A percentile compares a stretch with the other conserved stretches of the same genome.
Conservation (phyloP, 2,797 vertebrate species). For the Champsocephalus esox region DNA sequence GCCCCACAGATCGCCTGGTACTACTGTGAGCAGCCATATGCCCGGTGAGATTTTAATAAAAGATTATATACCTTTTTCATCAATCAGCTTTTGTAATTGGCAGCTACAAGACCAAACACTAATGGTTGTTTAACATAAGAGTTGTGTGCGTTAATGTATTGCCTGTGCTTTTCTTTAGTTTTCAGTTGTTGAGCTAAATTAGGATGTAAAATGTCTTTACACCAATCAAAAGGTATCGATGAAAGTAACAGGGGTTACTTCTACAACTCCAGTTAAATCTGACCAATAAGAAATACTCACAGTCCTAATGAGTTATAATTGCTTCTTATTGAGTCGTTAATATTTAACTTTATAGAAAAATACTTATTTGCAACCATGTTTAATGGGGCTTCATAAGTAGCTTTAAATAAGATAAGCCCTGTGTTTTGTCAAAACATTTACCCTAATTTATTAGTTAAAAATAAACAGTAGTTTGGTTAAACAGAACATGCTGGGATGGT, state of each 20-base stretch:
- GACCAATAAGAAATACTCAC: background rate
- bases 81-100: too few relatives aligned
- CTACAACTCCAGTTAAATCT: background rate
- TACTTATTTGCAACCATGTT: background rate
- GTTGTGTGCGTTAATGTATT: background rate
- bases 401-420: background rate
- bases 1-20: slow-evolving; percentile 95
- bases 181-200: background rate
- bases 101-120: too few relatives aligned
- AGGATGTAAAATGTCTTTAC: background rate
- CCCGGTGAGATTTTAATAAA: slow-evolving; percentile 85
- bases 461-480: background rate
- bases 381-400: background rate
- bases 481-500: background rate
- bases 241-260: background rate
- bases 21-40: slow-evolving; percentile 91
- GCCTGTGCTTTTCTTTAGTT: background rate
- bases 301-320: background rate
- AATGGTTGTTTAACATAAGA: background rate
- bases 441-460: background rate
- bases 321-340: background rate
- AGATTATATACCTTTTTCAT: background rate
- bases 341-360: background rate
- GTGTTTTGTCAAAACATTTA: too few relatives aligned
- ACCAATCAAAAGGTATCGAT: background rate